Evolutionary conservation across 2,113 vertebrate species (phyloP).

Genomic region (Mugil cephalus): DNA sequence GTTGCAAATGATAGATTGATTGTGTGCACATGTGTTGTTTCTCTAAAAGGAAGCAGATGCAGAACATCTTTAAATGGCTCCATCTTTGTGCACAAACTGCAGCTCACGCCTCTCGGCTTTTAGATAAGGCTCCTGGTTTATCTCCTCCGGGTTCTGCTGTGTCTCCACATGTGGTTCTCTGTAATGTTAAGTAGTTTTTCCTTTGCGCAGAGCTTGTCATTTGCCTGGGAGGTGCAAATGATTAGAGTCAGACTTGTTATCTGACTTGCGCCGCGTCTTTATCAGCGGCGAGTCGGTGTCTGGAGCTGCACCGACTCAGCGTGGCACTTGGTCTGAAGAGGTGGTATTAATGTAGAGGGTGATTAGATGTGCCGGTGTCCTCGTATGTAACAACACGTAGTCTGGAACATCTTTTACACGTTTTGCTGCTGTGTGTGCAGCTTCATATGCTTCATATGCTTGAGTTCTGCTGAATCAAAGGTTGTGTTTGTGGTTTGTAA

Average conservation of each 20-base stretch:
- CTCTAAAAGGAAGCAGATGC: not conserved
- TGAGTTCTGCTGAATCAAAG: conserved; percentile 19
- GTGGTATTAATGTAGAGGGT: conserved; percentile 12
- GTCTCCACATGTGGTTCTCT: conserved; percentile 2
- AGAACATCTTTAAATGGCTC: not conserved
- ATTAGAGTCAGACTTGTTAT: conserved; percentile 51
- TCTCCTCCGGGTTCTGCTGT: conserved; percentile 33
- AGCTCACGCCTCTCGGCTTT: not conserved
- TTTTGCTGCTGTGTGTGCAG: no score
- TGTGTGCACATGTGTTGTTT: not conserved
- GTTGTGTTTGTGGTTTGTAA: no score
- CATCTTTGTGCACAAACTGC: not conserved
- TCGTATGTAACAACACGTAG: not conserved
- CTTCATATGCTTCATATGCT: not conserved
- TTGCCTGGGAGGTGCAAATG: conserved; percentile 43
- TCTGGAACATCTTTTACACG: not conserved
- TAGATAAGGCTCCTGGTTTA: conserved; percentile 9
- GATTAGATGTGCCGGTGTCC: not conserved
- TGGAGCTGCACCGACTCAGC: conserved; percentile 27
- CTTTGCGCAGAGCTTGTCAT: conserved; percentile 1
- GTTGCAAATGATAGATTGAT: conserved; percentile 8
- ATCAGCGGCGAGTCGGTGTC: conserved; percentile 19
- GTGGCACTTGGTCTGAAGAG: not conserved
- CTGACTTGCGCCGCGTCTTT: conserved; percentile 24
- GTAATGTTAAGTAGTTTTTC: conserved; percentile 65